Percentiles rank a stretch among this genome's conserved stretches.
Conservation (phyloP, 2,888 invertebrate genomes). For the Baronia brevicornis region DNA sequence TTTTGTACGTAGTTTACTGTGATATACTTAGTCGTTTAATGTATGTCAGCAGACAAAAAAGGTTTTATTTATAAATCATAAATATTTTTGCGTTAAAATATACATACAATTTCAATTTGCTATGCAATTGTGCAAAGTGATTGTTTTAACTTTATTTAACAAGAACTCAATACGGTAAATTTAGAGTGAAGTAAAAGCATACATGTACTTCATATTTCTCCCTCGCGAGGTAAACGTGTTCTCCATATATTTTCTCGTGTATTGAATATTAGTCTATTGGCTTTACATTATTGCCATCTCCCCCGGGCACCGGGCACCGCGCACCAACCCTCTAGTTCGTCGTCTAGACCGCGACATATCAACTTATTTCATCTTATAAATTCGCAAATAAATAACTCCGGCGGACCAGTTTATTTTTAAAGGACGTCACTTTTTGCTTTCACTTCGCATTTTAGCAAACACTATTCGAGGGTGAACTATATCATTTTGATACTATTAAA, state of each 20-base stretch:
- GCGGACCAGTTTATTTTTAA: slow-evolving; percentile 39
- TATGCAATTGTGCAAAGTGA: too few relatives aligned
- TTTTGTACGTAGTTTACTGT: too few relatives aligned
- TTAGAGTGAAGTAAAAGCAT: slow-evolving; percentile 6
- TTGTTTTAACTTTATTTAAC: too few relatives aligned
- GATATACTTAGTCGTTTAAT: too few relatives aligned
- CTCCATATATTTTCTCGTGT: slow-evolving; percentile 28
- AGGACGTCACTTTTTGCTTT: slow-evolving; percentile 24
- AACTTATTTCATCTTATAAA: slow-evolving; percentile 44
- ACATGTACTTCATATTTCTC: slow-evolving; percentile 11
- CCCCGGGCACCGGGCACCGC: slow-evolving; percentile 35
- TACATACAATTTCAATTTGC: too few relatives aligned
- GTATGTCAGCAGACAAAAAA: too few relatives aligned
- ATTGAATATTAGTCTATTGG: slow-evolving; percentile 56
- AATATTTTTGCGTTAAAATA: too few relatives aligned
- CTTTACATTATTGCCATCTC: slow-evolving; percentile 50
- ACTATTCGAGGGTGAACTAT: too few relatives aligned
- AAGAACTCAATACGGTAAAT: too few relatives aligned
- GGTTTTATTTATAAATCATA: too few relatives aligned
- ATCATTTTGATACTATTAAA: too few relatives aligned
- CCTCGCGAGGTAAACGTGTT: slow-evolving; percentile 13
- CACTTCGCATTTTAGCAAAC: slow-evolving; percentile 10
- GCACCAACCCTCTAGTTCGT: slow-evolving; percentile 34
- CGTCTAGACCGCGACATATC: slow-evolving; percentile 61
- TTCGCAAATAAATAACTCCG: slow-evolving; percentile 33